Percentiles rank a stretch among this genome's conserved stretches.
Conservation (phyloP, 2,888 invertebrate species). For the Xanthorhoe designata region DNA sequence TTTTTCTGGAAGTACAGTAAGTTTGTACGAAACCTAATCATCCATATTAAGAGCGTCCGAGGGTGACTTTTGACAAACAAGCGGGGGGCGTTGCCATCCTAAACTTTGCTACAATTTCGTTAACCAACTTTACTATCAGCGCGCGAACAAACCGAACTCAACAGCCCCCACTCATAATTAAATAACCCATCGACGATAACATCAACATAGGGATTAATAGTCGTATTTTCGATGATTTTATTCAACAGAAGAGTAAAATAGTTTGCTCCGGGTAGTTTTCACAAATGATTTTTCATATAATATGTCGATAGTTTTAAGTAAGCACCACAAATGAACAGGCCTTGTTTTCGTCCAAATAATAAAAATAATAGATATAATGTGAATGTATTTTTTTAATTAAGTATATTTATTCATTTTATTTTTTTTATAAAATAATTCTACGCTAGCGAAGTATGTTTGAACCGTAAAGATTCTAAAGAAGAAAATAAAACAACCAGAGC, state of each 20-base stretch:
- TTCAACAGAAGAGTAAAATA: slow-evolving; percentile 11
- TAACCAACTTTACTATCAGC: slow-evolving; percentile 62
- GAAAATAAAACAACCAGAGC: not conserved
- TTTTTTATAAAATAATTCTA: not conserved
- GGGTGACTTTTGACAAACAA: slow-evolving; percentile 69
- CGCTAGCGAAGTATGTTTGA: not conserved
- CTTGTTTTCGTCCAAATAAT: not conserved
- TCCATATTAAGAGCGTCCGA: slow-evolving; percentile 61
- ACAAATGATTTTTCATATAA: slow-evolving; percentile 2
- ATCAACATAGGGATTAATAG: slow-evolving; percentile 37
- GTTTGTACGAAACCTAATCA: slow-evolving; percentile 74
- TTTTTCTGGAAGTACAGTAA: slow-evolving; percentile 40
- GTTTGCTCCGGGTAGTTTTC: not conserved
- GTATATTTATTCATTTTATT: not conserved
- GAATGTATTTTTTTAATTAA: not conserved
- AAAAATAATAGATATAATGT: not conserved
- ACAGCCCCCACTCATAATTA: slow-evolving; percentile 56
- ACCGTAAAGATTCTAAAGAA: not conserved
- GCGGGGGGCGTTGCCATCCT: slow-evolving; percentile 50
- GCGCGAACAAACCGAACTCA: slow-evolving; percentile 60
- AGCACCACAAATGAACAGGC: not conserved
- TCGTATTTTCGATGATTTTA: slow-evolving; percentile 23
- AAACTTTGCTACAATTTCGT: slow-evolving; percentile 64
- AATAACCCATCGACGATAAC: slow-evolving; percentile 52
- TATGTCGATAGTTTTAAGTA: not conserved